Evolutionary conservation across 2,888 invertebrate species (phyloP).

Genomic region (Amitus sp.): DNA sequence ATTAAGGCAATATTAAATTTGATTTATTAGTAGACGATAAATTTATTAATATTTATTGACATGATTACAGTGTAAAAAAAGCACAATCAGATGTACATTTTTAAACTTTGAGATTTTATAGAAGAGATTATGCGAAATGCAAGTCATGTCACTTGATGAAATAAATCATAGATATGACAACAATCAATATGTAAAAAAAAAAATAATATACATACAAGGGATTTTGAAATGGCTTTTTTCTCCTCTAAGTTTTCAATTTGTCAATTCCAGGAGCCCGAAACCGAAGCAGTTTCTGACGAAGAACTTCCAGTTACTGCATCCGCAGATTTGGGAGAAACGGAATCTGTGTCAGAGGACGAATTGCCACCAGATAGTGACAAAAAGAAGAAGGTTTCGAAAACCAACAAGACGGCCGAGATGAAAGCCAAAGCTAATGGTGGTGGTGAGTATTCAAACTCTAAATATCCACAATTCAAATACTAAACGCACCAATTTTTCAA

Average conservation of each 20-base stretch:
- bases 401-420: conserved; percentile 54
- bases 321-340: conserved; percentile 84
- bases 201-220: too few relatives aligned
- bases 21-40: too few relatives aligned
- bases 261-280: conserved; percentile 74
- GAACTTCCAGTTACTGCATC: conserved; percentile 79
- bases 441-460: conserved; percentile 45
- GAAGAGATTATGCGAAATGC: too few relatives aligned
- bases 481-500: conserved; percentile 17
- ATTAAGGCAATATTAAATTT: too few relatives aligned
- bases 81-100: too few relatives aligned
- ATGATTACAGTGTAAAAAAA: too few relatives aligned
- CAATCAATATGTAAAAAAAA: too few relatives aligned
- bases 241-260: not conserved
- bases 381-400: conserved; percentile 70
- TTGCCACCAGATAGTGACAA: conserved; percentile 72
- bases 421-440: conserved; percentile 65
- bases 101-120: too few relatives aligned
- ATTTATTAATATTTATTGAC: too few relatives aligned
- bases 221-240: too few relatives aligned
- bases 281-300: conserved; percentile 87
- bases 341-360: conserved; percentile 87
- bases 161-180: too few relatives aligned
- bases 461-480: not conserved
- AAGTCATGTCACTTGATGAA: too few relatives aligned